Evolutionary conservation across 2,888 invertebrate genomes (phyloP), one percentile per base, ranked within the genome.

Genomic region (Diarsia brunnea): DNA sequence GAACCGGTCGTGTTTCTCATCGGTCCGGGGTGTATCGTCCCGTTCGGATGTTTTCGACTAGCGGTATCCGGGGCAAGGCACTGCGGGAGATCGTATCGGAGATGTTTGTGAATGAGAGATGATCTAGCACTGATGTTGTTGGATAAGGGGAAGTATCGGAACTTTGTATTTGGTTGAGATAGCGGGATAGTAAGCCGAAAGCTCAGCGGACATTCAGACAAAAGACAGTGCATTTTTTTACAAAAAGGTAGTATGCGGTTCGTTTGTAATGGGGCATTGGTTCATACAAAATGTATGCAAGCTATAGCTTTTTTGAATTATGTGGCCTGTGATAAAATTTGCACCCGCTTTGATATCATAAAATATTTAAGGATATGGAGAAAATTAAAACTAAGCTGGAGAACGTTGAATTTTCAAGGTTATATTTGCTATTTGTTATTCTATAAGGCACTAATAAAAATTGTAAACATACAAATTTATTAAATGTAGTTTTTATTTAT

Each of bases 41-140:
- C 61, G 65, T 71, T 63, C 19, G 58, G 69, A 68, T 64, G 63
- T 27, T 58, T 58, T 45, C 43, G 55, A 51, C 51, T 69, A 69
- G 69, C 69, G 82, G 82, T 77, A 77, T 47, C n/a, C 45, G 67
- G 66, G 78, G 69, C 63, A 51, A 7, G 19, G 53, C 79, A 12
- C 79, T 5, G 78, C 79, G 82, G 79, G 79, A 58, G 24, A 63
- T 27, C 24, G 47, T n/a, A 38, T 5, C 82, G 51, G 55, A 43
- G 45, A 69, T 63, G 82, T 51, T 77, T 47, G 79, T 77, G 78
- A 79, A 79, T 79, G 67, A 79, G 82, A 79, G 61, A 63, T 51
- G 66, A 63, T 64, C 65, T 75, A 64, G 16, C 21, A 47, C 16
- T 45, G 81, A 79, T 75, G 49, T 45, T 16, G 72, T 64, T 24